Evolutionary conservation across 2,113 vertebrate genomes (phyloP).

Genomic region (Seriola rivoliana): DNA sequence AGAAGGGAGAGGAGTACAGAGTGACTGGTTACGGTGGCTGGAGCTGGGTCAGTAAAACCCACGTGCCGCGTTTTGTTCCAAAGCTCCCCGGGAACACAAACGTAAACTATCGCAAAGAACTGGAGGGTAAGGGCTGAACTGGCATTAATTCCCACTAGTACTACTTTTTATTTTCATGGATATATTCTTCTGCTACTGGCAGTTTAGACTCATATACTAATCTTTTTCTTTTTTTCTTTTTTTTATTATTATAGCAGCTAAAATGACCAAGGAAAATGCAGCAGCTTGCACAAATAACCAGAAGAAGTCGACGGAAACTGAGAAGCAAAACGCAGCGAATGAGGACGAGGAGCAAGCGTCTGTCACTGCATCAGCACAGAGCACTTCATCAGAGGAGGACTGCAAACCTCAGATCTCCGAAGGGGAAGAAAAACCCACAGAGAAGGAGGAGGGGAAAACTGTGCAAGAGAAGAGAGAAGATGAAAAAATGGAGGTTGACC

Average conservation of each 20-base stretch:
- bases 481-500: constrained; percentile 64
- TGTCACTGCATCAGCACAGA: not conserved
- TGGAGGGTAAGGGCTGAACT: constrained; percentile 61
- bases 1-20: constrained; percentile 98
- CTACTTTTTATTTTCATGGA: not conserved
- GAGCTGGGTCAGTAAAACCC: constrained; percentile 98
- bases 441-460: constrained; percentile 13
- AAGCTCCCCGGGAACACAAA: constrained; percentile 98
- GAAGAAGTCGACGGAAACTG: constrained; percentile 32
- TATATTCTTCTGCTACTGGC: not conserved
- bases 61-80: constrained; percentile 92
- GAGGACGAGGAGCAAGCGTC: constrained; percentile 25
- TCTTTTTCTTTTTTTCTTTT: not conserved
- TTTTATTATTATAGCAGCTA: constrained; percentile 47
- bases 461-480: constrained; percentile 23
- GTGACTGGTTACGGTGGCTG: constrained; percentile 98
- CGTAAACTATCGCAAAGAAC: constrained; percentile 88
- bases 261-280: constrained; percentile 55
- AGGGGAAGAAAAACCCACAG: constrained; percentile 23
- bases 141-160: not conserved
- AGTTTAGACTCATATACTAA: not conserved
- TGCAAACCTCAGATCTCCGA: constrained; percentile 19
- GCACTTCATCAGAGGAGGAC: constrained; percentile 25
- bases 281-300: constrained; percentile 33
- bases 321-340: constrained; percentile 16